A percentile compares a stretch with the other conserved stretches of the same genome.
Evolutionary conservation across 2,797 vertebrate genomes (phyloP).

Genomic region (Gallinago nigripennis): DNA sequence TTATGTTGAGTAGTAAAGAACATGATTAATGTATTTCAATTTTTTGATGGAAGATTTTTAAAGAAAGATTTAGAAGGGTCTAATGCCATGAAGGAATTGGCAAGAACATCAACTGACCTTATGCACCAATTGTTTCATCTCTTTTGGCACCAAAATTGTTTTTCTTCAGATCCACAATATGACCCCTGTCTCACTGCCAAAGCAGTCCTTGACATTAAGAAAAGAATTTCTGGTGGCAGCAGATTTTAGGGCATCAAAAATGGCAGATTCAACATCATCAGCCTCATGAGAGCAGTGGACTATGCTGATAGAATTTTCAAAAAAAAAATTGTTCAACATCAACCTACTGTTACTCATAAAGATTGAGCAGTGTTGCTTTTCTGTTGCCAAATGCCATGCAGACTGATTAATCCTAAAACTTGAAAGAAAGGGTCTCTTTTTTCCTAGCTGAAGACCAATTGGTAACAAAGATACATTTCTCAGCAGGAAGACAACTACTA

Average conservation of each 20-base stretch:
- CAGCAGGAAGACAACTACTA: not conserved
- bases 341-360: not conserved
- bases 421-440: not conserved
- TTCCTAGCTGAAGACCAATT: not conserved
- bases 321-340: accelerated
- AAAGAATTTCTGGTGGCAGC: slow-evolving; percentile 1
- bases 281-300: not conserved
- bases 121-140: slow-evolving; percentile 45
- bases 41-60: not conserved
- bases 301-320: not conserved
- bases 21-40: slow-evolving; percentile 11
- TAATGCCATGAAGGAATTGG: slow-evolving; percentile 27
- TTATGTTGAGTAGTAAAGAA: not conserved
- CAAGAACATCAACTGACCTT: slow-evolving; percentile 48
- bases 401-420: not conserved
- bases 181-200: slow-evolving; percentile 41
- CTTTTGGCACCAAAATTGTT: slow-evolving; percentile 34
- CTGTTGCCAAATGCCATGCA: not conserved
- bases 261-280: not conserved
- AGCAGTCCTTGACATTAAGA: slow-evolving; percentile 35
- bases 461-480: not conserved
- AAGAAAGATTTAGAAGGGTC: slow-evolving; percentile 12
- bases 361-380: not conserved
- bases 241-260: slow-evolving; percentile 14
- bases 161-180: slow-evolving; percentile 16